Evolutionary conservation across 1,140 invertebrate species (phyloP), one percentile per base, ranked within the genome.

Genomic region (Anadara kagoshimensis): DNA sequence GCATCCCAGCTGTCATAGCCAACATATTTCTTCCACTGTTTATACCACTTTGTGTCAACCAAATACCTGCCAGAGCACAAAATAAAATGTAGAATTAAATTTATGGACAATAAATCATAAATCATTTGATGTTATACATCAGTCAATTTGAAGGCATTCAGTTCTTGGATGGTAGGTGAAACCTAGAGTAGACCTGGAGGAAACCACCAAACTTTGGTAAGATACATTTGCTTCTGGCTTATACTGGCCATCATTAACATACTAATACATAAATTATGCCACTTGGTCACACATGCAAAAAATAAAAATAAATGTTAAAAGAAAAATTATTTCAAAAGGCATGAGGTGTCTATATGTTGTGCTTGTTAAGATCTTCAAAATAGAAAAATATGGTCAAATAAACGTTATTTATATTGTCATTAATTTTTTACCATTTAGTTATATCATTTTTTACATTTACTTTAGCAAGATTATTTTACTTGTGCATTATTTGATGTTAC

Each of bases 21-120:
- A 43, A 91, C 87, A 87, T 90, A 91, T 56, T 86, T 88, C 74
- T 91, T 90, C 87, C 90, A 91, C 70, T 89, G 87, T 71, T 91
- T 91, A 71, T 88, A 91, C 91, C 91, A 91, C 69, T 89, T 88
- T 24, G 85, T 80, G 73, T 91, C 90, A 53, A 91, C 67, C 14
- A 91, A 72, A 83, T 90, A 91, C 90, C 91, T 90, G 59, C 36
- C 82, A 76, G 69, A 44, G 72, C 24, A 69, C 68, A 44, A 36
- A 67, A 53, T 53, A 73, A 20, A 68, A 45, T 5, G 41, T 26
- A 18, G n/a, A n/a, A 2, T 8, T n/a, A 26, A 41, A 43, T 16
- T 45, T 53, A 12, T 29, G 20, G 14, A 7, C 12, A 24, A 22
- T 54, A n/a, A 54, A 54, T 22, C 16, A n/a, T 18, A 16, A 16